Conservation (phyloP, 2,888 invertebrate species). For the Meiosimyza decipiens region DNA sequence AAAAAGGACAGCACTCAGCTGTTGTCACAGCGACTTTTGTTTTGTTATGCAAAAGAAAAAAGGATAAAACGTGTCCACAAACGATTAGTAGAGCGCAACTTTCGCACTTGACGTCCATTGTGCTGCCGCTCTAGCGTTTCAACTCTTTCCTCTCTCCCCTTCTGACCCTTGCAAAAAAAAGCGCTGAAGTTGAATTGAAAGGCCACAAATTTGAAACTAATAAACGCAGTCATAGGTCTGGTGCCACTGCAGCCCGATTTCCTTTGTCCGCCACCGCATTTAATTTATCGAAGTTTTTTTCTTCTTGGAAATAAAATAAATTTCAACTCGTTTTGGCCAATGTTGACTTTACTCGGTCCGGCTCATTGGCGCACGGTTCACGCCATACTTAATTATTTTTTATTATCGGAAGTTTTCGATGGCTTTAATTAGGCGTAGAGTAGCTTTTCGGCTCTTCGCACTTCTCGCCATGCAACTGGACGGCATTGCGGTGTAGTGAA, state of each 20-base stretch:
- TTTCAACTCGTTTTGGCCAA: slow-evolving; percentile 25
- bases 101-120: too few species aligned
- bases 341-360: slow-evolving; percentile 16
- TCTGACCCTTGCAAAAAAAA: neutral
- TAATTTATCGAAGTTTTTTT: neutral
- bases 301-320: slow-evolving; percentile 25
- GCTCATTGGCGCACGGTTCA: slow-evolving; percentile 39
- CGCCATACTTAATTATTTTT: slow-evolving; percentile 53
- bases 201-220: slow-evolving; percentile 35
- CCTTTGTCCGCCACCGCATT: too few species aligned
- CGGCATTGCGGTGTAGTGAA: neutral
- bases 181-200: neutral
- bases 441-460: slow-evolving; percentile 36
- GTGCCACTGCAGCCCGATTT: neutral
- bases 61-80: slow-evolving; percentile 26
- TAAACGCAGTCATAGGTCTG: slow-evolving; percentile 7
- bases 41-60: slow-evolving; percentile 30
- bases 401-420: slow-evolving; percentile 54
- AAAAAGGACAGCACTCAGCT: neutral
- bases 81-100: slow-evolving; percentile 16
- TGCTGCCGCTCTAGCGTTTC: neutral
- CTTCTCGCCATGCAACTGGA: neutral
- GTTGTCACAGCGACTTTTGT: neutral
- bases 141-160: neutral
- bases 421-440: slow-evolving; percentile 54